Conservation (phyloP, 2,797 vertebrate species). For the Acestrorhynchus altus region DNA sequence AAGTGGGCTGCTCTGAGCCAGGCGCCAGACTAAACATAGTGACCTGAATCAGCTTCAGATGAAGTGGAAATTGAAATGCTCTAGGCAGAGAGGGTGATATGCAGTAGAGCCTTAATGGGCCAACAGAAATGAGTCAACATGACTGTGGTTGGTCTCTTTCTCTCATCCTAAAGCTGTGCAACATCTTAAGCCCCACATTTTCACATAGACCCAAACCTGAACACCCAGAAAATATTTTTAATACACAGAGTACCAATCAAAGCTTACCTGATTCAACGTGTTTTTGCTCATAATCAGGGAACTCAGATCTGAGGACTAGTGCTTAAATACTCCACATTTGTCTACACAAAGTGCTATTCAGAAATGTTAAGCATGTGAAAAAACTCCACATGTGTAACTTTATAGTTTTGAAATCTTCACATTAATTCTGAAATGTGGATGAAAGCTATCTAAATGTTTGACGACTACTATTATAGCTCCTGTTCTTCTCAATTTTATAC, state of each 20-base stretch:
- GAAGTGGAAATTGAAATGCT: slow-evolving; percentile 27
- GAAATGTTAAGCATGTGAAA: no score
- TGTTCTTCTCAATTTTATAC: no score
- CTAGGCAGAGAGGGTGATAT: slow-evolving; percentile 30
- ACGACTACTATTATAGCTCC: no score
- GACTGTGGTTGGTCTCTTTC: slow-evolving; percentile 1
- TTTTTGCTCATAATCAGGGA: background rate
- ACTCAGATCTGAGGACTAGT: background rate
- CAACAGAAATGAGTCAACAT: slow-evolving; percentile 25
- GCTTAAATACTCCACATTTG: background rate
- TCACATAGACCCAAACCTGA: background rate
- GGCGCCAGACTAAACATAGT: slow-evolving; percentile 39
- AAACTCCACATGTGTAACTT: no score
- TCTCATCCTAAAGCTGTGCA: slow-evolving; percentile 19
- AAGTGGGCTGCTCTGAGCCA: background rate
- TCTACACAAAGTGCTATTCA: background rate
- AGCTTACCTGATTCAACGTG: background rate
- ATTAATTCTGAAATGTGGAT: background rate
- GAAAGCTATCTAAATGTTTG: no score
- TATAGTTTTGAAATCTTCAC: background rate
- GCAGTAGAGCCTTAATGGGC: slow-evolving; percentile 6
- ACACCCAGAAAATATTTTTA: slow-evolving; percentile 14
- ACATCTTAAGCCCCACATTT: slow-evolving; percentile 44
- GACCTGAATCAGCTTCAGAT: slow-evolving; percentile 35
- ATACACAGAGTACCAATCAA: slow-evolving; percentile 3